Percentiles rank a stretch among this genome's conserved stretches.
These are phyloP conservation scores for Xenops minutus DNA, from an alignment of 2,797 vertebrate genomes.

Conservation along the genomic window DNA sequence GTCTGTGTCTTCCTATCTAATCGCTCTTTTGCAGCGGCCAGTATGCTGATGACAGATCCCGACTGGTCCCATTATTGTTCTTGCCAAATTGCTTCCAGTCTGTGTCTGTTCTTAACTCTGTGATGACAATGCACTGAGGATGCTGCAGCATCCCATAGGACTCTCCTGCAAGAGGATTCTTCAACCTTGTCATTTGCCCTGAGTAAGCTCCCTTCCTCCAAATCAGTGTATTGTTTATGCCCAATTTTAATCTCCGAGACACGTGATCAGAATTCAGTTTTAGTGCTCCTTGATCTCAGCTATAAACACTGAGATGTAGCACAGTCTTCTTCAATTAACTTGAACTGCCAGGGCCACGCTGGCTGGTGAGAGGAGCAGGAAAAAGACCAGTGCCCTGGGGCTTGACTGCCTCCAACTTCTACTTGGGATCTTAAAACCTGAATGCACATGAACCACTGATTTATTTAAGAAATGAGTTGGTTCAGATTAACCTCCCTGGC, in stretches of 20 bases:
- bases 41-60: slow-evolving; percentile 41
- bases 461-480: not conserved
- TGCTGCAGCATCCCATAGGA: not conserved
- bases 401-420: not conserved
- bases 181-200: not conserved
- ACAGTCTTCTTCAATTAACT: slow-evolving; percentile 29
- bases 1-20: slow-evolving; percentile 47
- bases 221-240: not conserved
- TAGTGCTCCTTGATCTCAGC: not conserved
- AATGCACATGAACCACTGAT: not conserved
- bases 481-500: not conserved
- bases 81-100: not conserved
- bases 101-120: slow-evolving; percentile 16
- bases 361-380: not conserved
- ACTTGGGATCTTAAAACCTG: not conserved
- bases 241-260: not conserved
- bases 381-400: not conserved
- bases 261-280: not conserved
- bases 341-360: not conserved
- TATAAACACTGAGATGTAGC: not conserved
- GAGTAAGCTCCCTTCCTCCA: not conserved
- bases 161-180: not conserved
- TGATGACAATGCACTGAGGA: not conserved
- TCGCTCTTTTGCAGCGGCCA: slow-evolving; percentile 44
- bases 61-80: not conserved